A percentile compares a stretch with the other conserved stretches of the same genome.
Conservation (phyloP, 2,888 invertebrate species). For the Trilocha varians region DNA sequence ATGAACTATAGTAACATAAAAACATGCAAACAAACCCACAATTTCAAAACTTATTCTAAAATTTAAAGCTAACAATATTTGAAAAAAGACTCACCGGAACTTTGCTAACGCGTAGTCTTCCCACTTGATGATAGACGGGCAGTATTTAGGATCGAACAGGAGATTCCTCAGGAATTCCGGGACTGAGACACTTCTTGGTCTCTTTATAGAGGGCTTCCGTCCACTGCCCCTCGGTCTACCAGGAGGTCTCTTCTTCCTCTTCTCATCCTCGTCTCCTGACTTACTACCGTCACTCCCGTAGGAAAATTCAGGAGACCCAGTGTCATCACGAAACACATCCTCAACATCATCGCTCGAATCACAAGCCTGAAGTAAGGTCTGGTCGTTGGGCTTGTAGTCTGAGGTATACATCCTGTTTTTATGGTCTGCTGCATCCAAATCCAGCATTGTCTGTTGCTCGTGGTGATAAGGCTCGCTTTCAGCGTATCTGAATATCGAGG, state of each 20-base stretch:
- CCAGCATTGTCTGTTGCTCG: slow-evolving; percentile 43
- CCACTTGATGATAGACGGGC: slow-evolving; percentile 90
- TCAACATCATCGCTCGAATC: slow-evolving; percentile 64
- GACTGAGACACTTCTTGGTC: slow-evolving; percentile 70
- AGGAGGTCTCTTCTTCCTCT: slow-evolving; percentile 66
- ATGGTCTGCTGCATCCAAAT: slow-evolving; percentile 50
- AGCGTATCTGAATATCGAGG: slow-evolving; percentile 46
- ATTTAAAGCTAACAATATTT: neutral
- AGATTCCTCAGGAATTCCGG: slow-evolving; percentile 92
- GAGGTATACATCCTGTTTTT: slow-evolving; percentile 41
- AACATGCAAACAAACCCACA: too few species aligned
- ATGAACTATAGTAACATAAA: too few species aligned
- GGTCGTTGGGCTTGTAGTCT: slow-evolving; percentile 51
- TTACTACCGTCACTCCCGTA: slow-evolving; percentile 61
- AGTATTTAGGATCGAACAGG: slow-evolving; percentile 80
- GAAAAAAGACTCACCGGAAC: slow-evolving; percentile 73
- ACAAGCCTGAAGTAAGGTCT: slow-evolving; percentile 30
- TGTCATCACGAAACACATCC: slow-evolving; percentile 49
- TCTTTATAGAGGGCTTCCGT: slow-evolving; percentile 48
- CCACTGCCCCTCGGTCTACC: slow-evolving; percentile 71
- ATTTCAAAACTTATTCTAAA: too few species aligned
- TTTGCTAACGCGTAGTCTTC: slow-evolving; percentile 87
- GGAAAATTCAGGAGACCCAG: slow-evolving; percentile 52
- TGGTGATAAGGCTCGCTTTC: slow-evolving; percentile 44
- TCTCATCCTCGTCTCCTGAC: slow-evolving; percentile 63